These are phyloP conservation scores for Thereuonema tuberculata DNA, from an alignment of 1,140 invertebrate genomes.

Conservation along the genomic window DNA sequence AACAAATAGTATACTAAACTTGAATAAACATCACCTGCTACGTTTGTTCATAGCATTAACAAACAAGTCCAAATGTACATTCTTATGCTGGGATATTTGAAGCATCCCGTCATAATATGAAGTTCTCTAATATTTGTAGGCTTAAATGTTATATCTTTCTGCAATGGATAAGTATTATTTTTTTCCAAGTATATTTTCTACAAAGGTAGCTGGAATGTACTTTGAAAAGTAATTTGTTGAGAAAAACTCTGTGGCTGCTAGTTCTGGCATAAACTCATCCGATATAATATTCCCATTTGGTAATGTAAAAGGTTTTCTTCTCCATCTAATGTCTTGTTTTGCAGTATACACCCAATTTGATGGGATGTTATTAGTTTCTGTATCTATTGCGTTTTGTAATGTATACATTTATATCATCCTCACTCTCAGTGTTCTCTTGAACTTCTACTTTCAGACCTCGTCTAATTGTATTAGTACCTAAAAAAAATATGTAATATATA, in stretches of 20 bases:
- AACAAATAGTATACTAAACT: too few relatives aligned
- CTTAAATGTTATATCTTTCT: neutral
- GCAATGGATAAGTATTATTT: neutral
- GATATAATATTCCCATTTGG: neutral
- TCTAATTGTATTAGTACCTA: neutral
- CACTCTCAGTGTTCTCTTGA: neutral
- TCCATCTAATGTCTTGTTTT: neutral
- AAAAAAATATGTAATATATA: too few relatives aligned
- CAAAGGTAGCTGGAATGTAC: neutral
- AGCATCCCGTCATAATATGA: constrained; percentile 5
- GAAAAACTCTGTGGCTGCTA: too few relatives aligned
- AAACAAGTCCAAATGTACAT: constrained; percentile 4
- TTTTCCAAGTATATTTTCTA: neutral
- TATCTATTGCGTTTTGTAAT: too few relatives aligned
- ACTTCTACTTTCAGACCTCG: neutral
- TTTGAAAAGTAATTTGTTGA: neutral
- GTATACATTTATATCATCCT: neutral
- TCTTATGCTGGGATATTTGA: constrained; percentile 4
- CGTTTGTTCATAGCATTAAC: neutral
- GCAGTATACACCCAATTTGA: neutral
- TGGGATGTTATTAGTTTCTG: neutral
- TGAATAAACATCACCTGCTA: too few relatives aligned
- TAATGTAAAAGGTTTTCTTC: neutral
- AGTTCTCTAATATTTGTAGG: neutral
- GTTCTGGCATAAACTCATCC: too few relatives aligned